Evolutionary conservation across 2,113 vertebrate genomes (phyloP), one percentile per base, ranked within the genome.

Genomic region (Megatriorchis doriae): DNA sequence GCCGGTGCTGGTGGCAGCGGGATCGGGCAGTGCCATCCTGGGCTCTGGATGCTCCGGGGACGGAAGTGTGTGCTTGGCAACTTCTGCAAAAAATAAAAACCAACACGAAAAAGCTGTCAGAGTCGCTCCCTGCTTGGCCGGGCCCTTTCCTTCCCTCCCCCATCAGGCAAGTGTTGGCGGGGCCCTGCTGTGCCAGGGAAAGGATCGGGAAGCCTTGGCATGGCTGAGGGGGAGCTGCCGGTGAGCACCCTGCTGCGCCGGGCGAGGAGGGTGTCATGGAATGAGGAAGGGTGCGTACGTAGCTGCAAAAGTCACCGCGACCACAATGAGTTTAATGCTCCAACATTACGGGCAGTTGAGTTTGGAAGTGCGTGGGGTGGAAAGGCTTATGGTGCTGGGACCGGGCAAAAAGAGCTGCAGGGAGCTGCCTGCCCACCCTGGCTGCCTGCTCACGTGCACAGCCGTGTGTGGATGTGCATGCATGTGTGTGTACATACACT

Each of bases 101-200:
- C 11, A 4, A 32, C 13, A 40, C 2, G 0, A 8, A 45, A 50
- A 55, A 32, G 43, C 56, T 88, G 65, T 47, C 1, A 13, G 82
- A 58, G 62, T 59, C 4, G 1, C 38, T 48, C 56, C 40, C 48
- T 43, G 48, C 62, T 72, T 11, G 5, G 43, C 40, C 0, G 0
- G 27, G 55, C 45, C 40, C 45, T 88, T 86, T 77, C 55, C 80
- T 74, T 66, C 63, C 82, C 62, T 71, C 66, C 29, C 21, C 56
- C 42, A 1, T 13, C 0, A 0, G 8, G 43, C 13, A 34, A 48
- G 45, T 4, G 8, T 32, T 72, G 52, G 38, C 20, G 4, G 55
- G 32, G 36, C 20, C 31, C n/a, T 8, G 42, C 63, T 36, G 42
- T 81, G 63, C 80, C 11, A 3, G 70, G 40, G 38, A 31, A 23